A percentile compares a stretch with the other conserved stretches of the same genome.
phyloP scores from a whole-genome alignment of 2,888 invertebrate genomes.

The Elegia similella region DNA sequence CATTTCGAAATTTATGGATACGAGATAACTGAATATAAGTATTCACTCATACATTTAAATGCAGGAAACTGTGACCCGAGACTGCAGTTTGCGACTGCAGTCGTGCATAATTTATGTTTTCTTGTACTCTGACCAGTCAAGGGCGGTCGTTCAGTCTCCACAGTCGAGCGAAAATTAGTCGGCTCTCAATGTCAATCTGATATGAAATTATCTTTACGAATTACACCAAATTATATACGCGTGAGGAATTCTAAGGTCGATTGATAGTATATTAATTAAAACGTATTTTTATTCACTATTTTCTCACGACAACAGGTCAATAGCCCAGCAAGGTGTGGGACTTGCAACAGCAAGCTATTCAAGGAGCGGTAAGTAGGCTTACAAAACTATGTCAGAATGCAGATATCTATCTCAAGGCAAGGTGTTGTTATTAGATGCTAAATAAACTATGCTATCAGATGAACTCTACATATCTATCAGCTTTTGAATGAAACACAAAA shows the following conservation, averaged over 20 bases:
- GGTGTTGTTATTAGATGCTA: no score
- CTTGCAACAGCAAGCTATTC: neutral
- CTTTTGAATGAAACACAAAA: no score
- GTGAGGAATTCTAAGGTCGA: neutral
- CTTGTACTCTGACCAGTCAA: conserved; percentile 11
- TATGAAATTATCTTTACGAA: neutral
- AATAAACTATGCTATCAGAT: no score
- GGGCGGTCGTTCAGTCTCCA: neutral
- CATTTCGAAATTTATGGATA: neutral
- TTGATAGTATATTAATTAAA: neutral
- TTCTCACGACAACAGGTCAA: neutral
- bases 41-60: neutral
- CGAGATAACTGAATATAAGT: neutral
- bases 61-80: conserved; percentile 7
- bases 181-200: conserved; percentile 1
- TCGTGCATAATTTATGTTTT: neutral
- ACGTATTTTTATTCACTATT: neutral
- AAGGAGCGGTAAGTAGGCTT: neutral
- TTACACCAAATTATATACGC: neutral
- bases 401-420: neutral
- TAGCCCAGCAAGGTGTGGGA: neutral
- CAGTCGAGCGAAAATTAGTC: neutral
- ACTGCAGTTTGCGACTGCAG: neutral
- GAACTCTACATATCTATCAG: no score
- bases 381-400: neutral